Percentiles rank a stretch among this genome's conserved stretches.
These are phyloP conservation scores for Pantelozetes paolii DNA, from an alignment of 2,888 invertebrate genomes.

Conservation along the genomic window DNA sequence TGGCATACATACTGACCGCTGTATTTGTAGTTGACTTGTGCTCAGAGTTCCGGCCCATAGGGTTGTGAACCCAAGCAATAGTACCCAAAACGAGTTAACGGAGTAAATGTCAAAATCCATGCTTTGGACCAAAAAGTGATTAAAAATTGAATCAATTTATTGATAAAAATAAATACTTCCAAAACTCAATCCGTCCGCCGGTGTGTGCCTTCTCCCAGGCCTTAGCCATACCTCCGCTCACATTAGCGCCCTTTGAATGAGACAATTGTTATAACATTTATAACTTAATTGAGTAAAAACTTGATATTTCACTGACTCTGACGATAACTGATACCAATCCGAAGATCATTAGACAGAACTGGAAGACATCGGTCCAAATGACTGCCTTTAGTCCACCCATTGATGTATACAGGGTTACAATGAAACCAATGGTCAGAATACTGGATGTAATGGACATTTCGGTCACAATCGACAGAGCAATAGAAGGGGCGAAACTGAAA, in stretches of 20 bases:
- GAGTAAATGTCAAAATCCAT: slow-evolving; percentile 23
- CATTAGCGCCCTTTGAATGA: slow-evolving; percentile 8
- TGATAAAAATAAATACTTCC: slow-evolving; percentile 24
- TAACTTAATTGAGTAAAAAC: not conserved
- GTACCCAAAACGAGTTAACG: slow-evolving; percentile 20
- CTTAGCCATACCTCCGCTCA: slow-evolving; percentile 9
- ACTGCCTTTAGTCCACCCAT: slow-evolving; percentile 31
- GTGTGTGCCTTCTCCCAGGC: not conserved
- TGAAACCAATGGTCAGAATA: slow-evolving; percentile 1
- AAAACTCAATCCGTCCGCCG: slow-evolving; percentile 24
- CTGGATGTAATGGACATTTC: not conserved
- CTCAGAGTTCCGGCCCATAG: not conserved
- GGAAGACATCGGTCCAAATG: slow-evolving; percentile 25
- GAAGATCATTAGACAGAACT: slow-evolving; percentile 5
- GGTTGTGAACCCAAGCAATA: not conserved
- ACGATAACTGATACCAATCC: slow-evolving; percentile 4
- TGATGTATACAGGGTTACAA: slow-evolving; percentile 19
- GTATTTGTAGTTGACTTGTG: slow-evolving; percentile 17
- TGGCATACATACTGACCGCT: slow-evolving; percentile 24
- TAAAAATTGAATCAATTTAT: not conserved
- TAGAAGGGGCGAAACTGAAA: slow-evolving; percentile 11
- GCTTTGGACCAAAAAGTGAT: slow-evolving; percentile 1
- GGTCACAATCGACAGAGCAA: slow-evolving; percentile 19
- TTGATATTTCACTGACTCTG: not conserved
- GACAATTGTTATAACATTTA: not conserved